A percentile compares a stretch with the other conserved stretches of the same genome.
phyloP scores from a whole-genome alignment of 2,888 invertebrate genomes.

The Polietes domitor region DNA sequence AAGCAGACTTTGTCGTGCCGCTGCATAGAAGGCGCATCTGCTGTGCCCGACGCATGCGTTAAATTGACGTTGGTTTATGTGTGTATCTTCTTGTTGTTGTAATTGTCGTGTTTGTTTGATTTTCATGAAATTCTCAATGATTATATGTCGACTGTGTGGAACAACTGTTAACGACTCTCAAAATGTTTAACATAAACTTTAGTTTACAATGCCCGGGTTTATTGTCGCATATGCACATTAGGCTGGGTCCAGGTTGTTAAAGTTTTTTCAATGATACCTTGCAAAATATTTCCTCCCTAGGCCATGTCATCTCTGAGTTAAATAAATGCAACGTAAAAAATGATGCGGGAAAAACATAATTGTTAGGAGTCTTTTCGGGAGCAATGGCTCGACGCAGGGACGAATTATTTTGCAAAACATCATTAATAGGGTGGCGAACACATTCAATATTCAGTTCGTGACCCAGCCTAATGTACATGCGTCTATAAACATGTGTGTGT shows the following conservation, averaged over 20 bases:
- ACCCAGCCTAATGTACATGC: background rate
- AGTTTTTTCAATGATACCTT: too few relatives aligned
- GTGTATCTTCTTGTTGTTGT: background rate
- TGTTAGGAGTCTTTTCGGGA: too few relatives aligned
- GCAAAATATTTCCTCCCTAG: too few relatives aligned
- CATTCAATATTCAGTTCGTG: too few relatives aligned
- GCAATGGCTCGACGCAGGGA: too few relatives aligned
- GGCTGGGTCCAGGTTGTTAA: too few relatives aligned
- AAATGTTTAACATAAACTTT: constrained; percentile 51
- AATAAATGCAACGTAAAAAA: too few relatives aligned
- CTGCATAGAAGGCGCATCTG: background rate
- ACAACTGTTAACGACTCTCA: constrained; percentile 56
- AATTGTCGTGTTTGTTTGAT: constrained; percentile 22
- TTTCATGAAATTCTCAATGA: constrained; percentile 2
- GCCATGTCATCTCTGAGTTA: too few relatives aligned
- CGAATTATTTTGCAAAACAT: too few relatives aligned
- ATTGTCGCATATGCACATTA: too few relatives aligned
- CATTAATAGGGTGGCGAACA: too few relatives aligned
- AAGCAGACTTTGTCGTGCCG: constrained; percentile 6
- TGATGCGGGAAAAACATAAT: too few relatives aligned
- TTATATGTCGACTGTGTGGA: constrained; percentile 11
- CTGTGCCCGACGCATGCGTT: constrained; percentile 31
- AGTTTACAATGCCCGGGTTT: background rate
- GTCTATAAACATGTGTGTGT: background rate
- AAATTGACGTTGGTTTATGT: constrained; percentile 49